phyloP scores from a whole-genome alignment of 2,888 invertebrate species.

The Napeogenes sylphis region DNA sequence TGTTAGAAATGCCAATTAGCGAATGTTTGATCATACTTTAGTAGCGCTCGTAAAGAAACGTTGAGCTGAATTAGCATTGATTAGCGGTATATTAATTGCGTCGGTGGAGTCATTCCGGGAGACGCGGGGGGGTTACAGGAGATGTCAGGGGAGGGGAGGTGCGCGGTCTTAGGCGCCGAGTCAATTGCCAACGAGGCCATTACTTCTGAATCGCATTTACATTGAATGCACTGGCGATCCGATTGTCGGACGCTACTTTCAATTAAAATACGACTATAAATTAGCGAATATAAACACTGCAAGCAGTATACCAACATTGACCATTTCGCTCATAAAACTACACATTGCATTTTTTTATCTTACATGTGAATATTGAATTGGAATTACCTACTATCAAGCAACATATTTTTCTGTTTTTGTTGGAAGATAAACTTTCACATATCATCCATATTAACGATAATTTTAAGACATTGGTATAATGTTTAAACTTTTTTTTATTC shows the following conservation, averaged over 20 bases:
- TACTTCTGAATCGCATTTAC: slow-evolving; percentile 66
- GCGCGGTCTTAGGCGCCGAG: slow-evolving; percentile 26
- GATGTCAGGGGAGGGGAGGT: slow-evolving; percentile 14
- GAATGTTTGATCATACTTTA: slow-evolving; percentile 22
- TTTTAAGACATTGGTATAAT: no score
- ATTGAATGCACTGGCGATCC: slow-evolving; percentile 62
- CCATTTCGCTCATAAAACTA: no score
- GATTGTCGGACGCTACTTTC: slow-evolving; percentile 47
- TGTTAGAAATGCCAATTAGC: slow-evolving; percentile 21
- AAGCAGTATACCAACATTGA: neutral
- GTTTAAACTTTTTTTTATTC: no score
- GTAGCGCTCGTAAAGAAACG: slow-evolving; percentile 11
- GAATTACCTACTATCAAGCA: no score
- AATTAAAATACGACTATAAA: slow-evolving; percentile 72
- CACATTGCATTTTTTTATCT: no score
- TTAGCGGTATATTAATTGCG: slow-evolving; percentile 17
- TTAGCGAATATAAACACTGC: slow-evolving; percentile 48
- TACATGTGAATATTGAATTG: slow-evolving; percentile 6
- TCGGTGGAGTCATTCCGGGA: neutral
- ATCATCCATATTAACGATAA: no score
- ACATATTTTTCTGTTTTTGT: no score
- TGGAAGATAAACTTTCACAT: no score
- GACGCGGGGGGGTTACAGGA: slow-evolving; percentile 4
- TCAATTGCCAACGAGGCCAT: slow-evolving; percentile 60
- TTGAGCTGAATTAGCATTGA: slow-evolving; percentile 29